phyloP scores from a whole-genome alignment of 2,113 vertebrate species.

The Microcebus jonahi region DNA sequence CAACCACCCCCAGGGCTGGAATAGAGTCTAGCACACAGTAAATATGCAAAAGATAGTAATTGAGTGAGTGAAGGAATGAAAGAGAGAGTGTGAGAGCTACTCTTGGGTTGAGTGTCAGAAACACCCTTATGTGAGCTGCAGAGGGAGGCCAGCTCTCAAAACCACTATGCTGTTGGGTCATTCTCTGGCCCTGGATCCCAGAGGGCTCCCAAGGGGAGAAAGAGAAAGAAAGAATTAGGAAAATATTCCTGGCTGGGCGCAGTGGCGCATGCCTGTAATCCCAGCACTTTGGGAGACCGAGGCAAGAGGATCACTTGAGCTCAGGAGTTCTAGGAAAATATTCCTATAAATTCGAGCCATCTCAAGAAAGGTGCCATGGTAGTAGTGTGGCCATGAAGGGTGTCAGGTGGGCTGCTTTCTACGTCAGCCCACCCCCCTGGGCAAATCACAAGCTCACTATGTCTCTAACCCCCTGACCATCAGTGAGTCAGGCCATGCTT shows the following conservation, averaged over 20 bases:
- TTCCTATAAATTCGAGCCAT: not conserved
- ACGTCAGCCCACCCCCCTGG: not conserved
- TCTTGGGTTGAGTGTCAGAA: not conserved
- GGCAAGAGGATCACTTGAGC: no score
- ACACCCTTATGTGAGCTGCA: not conserved
- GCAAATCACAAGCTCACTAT: not conserved
- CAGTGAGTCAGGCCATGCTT: not conserved
- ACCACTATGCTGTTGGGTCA: not conserved
- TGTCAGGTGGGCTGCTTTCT: not conserved
- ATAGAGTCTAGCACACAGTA: rapidly evolving
- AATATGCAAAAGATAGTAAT: not conserved
- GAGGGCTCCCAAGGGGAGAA: not conserved
- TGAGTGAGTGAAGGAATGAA: not conserved
- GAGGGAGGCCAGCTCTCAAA: not conserved
- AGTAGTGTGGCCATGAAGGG: rapidly evolving
- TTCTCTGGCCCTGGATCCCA: not conserved
- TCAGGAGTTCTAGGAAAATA: not conserved
- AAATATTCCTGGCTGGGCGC: no score
- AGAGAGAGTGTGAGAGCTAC: not conserved
- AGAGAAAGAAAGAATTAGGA: not conserved
- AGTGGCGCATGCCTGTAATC: no score
- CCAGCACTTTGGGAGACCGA: no score
- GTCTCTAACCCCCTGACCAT: not conserved
- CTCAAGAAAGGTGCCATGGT: rapidly evolving
- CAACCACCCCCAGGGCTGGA: not conserved